Conservation (phyloP, 2,888 invertebrate genomes). For the Sphecodes monilicornis region DNA sequence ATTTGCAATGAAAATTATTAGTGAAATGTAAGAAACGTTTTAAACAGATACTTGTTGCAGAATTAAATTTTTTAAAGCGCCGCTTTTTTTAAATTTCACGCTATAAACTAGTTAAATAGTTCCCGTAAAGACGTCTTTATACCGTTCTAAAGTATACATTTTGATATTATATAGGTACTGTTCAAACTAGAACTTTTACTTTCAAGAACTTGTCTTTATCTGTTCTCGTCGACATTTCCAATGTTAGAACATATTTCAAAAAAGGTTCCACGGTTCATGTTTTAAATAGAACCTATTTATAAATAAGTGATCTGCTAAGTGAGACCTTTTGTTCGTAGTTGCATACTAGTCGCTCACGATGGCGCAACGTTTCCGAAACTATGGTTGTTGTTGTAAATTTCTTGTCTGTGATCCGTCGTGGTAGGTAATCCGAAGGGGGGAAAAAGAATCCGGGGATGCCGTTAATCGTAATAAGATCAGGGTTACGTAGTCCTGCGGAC, state of each 20-base stretch:
- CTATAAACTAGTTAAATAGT: neutral
- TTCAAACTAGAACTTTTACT: no score
- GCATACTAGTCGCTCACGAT: neutral
- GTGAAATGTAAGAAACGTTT: neutral
- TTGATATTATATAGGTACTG: no score
- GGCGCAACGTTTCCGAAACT: constrained; percentile 18
- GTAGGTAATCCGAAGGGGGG: neutral
- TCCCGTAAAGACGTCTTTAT: neutral
- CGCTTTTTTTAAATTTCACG: no score
- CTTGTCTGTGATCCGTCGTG: constrained; percentile 1
- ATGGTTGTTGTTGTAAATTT: constrained; percentile 24
- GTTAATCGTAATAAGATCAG: constrained; percentile 57
- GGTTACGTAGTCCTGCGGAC: constrained; percentile 57
- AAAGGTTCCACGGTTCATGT: no score
- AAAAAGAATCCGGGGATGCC: constrained; percentile 8
- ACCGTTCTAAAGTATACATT: constrained; percentile 8
- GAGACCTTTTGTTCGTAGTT: constrained; percentile 8
- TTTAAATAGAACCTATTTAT: no score
- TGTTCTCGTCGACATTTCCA: no score
- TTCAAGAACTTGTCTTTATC: no score
- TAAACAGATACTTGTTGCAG: neutral
- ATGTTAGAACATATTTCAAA: no score
- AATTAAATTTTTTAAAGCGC: neutral
- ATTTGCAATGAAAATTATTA: neutral
- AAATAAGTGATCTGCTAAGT: neutral